Conservation (phyloP, 2,113 vertebrate genomes). For the Menura novaehollandiae region DNA sequence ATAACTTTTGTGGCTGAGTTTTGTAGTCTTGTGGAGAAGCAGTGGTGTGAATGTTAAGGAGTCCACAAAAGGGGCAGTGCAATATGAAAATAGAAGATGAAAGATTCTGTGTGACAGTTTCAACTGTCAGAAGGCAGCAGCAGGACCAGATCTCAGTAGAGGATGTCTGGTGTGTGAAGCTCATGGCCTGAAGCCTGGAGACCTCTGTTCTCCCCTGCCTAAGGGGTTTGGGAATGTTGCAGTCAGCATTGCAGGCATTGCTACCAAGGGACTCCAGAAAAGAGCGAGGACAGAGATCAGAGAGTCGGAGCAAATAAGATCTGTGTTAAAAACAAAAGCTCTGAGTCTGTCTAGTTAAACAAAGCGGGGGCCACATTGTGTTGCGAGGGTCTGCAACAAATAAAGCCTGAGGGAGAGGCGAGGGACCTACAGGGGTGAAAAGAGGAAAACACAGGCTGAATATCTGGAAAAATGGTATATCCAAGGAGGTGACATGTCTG, state of each 20-base stretch:
- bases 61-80: conserved; percentile 31
- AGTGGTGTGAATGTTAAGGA: conserved; percentile 8
- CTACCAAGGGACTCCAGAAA: not conserved
- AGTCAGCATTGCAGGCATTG: not conserved
- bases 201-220: not conserved
- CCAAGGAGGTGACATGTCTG: not conserved
- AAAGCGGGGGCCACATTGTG: not conserved
- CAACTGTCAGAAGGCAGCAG: conserved; percentile 23
- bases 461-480: not conserved
- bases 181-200: not conserved
- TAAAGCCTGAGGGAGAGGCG: not conserved
- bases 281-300: not conserved
- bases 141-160: not conserved
- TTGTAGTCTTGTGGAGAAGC: conserved; percentile 36
- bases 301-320: not conserved
- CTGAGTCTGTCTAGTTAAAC: not conserved
- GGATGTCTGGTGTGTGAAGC: not conserved
- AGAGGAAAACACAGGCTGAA: not conserved
- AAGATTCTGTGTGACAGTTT: conserved; percentile 26
- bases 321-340: not conserved
- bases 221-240: not conserved
- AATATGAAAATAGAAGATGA: conserved; percentile 55
- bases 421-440: not conserved
- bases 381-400: not conserved
- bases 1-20: conserved; percentile 38